Evolutionary conservation across 2,113 vertebrate species (phyloP).

Genomic region (Antigone vipio): DNA sequence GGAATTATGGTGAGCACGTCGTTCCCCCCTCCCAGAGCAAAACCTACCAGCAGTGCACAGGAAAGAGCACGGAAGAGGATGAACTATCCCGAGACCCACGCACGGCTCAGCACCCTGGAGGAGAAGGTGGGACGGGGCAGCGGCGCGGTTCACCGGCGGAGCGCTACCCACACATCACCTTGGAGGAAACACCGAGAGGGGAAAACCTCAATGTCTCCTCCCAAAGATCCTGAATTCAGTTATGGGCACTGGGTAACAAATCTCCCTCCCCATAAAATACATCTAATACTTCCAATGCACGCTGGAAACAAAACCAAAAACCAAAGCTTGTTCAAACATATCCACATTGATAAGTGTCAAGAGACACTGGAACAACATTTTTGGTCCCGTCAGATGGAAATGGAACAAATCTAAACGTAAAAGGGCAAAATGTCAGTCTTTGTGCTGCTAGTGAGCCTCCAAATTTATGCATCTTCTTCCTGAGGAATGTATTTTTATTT

Average conservation of each 20-base stretch:
- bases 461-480: neutral
- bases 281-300: neutral
- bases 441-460: neutral
- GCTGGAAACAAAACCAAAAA: neutral
- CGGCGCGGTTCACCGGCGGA: neutral
- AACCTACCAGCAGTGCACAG: neutral
- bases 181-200: neutral
- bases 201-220: neutral
- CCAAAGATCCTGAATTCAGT: neutral
- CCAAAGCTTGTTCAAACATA: neutral
- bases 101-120: neutral
- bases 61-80: accelerated
- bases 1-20: neutral
- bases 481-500: neutral
- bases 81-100: neutral
- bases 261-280: neutral
- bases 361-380: neutral
- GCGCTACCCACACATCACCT: neutral
- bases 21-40: neutral
- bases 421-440: neutral
- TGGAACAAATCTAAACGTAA: neutral
- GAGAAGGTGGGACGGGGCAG: neutral
- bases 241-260: neutral
- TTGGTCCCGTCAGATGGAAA: neutral
- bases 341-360: neutral